phyloP scores from a whole-genome alignment of 2,797 vertebrate genomes.

The Apogon talboti region DNA sequence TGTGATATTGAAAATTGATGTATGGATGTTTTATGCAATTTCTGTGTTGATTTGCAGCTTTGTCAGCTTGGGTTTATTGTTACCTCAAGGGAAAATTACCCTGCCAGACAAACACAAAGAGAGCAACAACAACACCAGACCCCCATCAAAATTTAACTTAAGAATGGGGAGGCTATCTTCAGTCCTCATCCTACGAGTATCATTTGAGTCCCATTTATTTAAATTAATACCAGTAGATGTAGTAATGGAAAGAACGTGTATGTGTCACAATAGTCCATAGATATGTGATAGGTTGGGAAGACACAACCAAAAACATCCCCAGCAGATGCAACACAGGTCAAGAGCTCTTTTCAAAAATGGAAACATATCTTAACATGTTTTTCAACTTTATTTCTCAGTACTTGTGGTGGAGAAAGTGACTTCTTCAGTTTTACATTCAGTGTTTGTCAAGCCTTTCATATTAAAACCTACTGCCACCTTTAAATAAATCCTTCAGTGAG shows the following conservation, averaged over 20 bases:
- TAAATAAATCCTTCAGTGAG: too few relatives aligned
- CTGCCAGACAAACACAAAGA: conserved; percentile 11
- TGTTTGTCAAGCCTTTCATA: too few relatives aligned
- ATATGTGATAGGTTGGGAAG: too few relatives aligned
- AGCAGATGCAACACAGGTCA: too few relatives aligned
- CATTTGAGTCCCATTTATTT: neutral
- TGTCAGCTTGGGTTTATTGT: conserved; percentile 43
- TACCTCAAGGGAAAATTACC: conserved; percentile 34
- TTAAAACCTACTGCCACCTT: too few relatives aligned
- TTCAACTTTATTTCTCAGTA: neutral
- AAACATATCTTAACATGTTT: neutral
- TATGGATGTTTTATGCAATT: conserved; percentile 32
- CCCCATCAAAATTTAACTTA: neutral
- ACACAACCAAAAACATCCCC: too few relatives aligned
- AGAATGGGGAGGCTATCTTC: neutral
- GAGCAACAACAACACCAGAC: conserved; percentile 33
- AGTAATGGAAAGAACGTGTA: neutral
- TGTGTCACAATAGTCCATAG: too few relatives aligned
- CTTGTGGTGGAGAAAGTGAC: neutral
- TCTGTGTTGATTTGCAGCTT: conserved; percentile 27
- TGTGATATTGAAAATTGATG: conserved; percentile 50
- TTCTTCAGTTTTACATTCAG: neutral
- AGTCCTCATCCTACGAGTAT: neutral
- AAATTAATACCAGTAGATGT: neutral
- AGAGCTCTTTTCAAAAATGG: conserved; percentile 11